phyloP scores from a whole-genome alignment of 2,888 invertebrate genomes.

The Erpobdella octoculata region DNA sequence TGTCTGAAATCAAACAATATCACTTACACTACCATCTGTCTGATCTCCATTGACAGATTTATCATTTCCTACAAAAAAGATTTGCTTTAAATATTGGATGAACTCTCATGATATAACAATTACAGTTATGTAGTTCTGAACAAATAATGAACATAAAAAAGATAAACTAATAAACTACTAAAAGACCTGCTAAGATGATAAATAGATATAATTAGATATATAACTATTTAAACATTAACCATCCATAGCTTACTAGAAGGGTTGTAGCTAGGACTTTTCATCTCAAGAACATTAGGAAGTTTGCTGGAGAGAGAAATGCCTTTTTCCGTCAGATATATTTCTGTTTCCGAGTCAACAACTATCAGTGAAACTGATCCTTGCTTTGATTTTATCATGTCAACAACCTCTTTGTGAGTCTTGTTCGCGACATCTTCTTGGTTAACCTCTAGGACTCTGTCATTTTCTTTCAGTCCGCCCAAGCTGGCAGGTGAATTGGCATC shows the following conservation, averaged over 20 bases:
- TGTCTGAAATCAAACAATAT: too few relatives aligned
- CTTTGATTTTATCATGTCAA: slow-evolving; percentile 75
- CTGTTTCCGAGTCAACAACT: slow-evolving; percentile 70
- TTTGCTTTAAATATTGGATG: too few relatives aligned
- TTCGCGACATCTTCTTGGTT: neutral
- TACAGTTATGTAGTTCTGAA: too few relatives aligned
- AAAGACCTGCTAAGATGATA: too few relatives aligned
- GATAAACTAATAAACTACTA: too few relatives aligned
- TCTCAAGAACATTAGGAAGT: neutral
- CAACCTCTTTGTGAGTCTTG: slow-evolving; percentile 59
- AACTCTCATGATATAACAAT: too few relatives aligned
- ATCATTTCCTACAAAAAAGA: too few relatives aligned
- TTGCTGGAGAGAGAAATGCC: slow-evolving; percentile 20
- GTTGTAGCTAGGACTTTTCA: neutral
- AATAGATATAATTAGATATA: too few relatives aligned
- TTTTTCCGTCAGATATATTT: slow-evolving; percentile 61
- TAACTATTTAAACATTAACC: neutral
- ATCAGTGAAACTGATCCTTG: slow-evolving; percentile 75
- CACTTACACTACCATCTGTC: too few relatives aligned
- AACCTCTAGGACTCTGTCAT: slow-evolving; percentile 67
- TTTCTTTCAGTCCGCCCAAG: slow-evolving; percentile 62
- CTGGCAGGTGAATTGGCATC: slow-evolving; percentile 57
- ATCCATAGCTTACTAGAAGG: neutral
- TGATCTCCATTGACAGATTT: too few relatives aligned
- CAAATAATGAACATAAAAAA: too few relatives aligned